These are phyloP conservation scores for Melanerpes aurifrons DNA, from an alignment of 2,113 vertebrate genomes.

Conservation along the genomic window DNA sequence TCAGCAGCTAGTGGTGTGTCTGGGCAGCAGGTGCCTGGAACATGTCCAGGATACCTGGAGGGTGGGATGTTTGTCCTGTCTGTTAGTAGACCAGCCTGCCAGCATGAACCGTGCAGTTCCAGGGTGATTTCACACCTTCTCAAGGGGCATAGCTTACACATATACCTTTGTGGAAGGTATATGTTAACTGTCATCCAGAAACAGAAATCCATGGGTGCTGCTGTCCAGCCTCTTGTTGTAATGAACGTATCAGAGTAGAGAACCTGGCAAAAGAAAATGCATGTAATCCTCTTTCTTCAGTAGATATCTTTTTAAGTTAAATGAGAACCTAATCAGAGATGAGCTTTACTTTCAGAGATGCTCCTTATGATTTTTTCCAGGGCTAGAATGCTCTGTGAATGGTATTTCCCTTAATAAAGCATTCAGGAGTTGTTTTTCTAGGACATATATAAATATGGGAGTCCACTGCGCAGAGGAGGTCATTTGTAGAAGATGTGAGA, in stretches of 20 bases:
- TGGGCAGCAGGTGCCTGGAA: rapidly evolving
- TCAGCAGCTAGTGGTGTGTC: background rate
- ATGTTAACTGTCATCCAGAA: background rate
- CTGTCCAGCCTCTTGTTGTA: background rate
- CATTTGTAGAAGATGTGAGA: background rate
- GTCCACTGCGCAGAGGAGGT: background rate
- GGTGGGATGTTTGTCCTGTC: rapidly evolving
- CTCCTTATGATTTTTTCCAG: background rate
- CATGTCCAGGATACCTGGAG: background rate
- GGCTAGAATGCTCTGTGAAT: background rate
- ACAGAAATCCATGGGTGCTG: background rate
- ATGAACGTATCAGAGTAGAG: background rate
- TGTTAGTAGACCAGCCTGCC: background rate
- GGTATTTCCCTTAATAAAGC: conserved; percentile 17
- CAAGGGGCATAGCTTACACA: background rate
- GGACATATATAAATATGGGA: background rate
- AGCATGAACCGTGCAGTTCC: background rate
- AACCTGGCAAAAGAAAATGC: background rate
- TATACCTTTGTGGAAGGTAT: background rate
- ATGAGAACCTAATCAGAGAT: background rate
- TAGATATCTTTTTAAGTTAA: background rate
- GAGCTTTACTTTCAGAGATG: background rate
- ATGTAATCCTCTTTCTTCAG: background rate
- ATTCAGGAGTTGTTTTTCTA: background rate
- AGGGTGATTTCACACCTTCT: background rate